Conservation (phyloP, 2,113 vertebrate species). For the Aptenodytes patagonicus region DNA sequence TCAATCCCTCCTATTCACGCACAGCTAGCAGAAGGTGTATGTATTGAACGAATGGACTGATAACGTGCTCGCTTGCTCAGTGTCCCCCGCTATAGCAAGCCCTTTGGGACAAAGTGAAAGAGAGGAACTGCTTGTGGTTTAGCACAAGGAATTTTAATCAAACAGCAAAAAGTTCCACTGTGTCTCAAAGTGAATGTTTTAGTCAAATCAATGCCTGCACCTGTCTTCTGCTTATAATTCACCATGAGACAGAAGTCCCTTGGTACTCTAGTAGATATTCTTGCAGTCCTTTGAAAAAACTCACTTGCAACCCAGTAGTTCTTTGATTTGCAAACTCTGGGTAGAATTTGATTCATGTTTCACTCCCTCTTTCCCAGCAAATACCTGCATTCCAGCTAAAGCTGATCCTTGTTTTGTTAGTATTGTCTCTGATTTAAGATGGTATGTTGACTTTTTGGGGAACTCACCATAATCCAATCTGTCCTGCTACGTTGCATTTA, state of each 20-base stretch:
- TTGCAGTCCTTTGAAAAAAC: constrained; percentile 31
- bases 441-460: neutral
- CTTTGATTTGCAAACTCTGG: constrained; percentile 33
- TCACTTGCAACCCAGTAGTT: constrained; percentile 8
- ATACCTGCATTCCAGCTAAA: neutral
- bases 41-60: neutral
- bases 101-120: neutral
- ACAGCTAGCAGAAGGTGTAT: neutral
- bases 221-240: constrained; percentile 29
- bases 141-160: constrained; percentile 25
- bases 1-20: neutral
- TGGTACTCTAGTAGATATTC: constrained; percentile 1
- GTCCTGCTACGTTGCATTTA: neutral
- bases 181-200: constrained; percentile 15
- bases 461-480: neutral
- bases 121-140: neutral
- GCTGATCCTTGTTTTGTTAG: neutral
- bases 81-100: neutral
- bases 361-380: neutral
- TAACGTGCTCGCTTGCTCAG: neutral
- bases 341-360: neutral
- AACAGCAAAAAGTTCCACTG: constrained; percentile 9
- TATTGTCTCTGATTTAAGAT: neutral
- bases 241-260: constrained; percentile 24
- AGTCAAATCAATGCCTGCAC: constrained; percentile 18